Evolutionary conservation across 2,888 invertebrate genomes (phyloP).

Genomic region (Falcaria lacertinaria): DNA sequence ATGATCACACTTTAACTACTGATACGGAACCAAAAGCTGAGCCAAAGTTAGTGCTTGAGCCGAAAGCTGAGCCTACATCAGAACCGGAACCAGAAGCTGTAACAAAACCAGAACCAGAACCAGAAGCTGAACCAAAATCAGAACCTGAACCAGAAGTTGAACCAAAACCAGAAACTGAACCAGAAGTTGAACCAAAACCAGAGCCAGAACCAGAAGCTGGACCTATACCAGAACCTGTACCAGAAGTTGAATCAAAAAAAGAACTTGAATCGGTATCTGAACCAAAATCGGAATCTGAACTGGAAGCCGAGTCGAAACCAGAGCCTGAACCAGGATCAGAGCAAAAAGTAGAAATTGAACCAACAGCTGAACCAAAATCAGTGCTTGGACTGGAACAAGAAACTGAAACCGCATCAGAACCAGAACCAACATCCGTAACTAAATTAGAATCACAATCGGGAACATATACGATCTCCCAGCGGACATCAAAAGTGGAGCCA

Average conservation of each 20-base stretch:
- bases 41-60: slow-evolving; percentile 24
- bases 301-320: slow-evolving; percentile 7
- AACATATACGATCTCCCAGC: slow-evolving; percentile 22
- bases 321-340: slow-evolving; percentile 32
- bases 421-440: slow-evolving; percentile 27
- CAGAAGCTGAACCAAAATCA: slow-evolving; percentile 16
- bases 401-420: slow-evolving; percentile 15
- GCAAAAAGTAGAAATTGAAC: slow-evolving; percentile 28
- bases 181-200: slow-evolving; percentile 55
- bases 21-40: slow-evolving; percentile 42
- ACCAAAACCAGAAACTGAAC: slow-evolving; percentile 46
- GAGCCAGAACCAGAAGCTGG: slow-evolving; percentile 42
- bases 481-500: slow-evolving; percentile 20
- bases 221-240: slow-evolving; percentile 37
- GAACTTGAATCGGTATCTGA: slow-evolving; percentile 50
- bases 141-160: slow-evolving; percentile 22
- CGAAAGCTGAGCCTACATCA: slow-evolving; percentile 25
- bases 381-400: slow-evolving; percentile 25
- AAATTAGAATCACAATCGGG: slow-evolving; percentile 23
- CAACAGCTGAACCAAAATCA: slow-evolving; percentile 24
- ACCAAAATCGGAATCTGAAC: slow-evolving; percentile 26
- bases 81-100: slow-evolving; percentile 29
- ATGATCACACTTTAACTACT: slow-evolving; percentile 20
- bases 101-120: slow-evolving; percentile 29
- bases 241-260: slow-evolving; percentile 47